Percentiles rank a stretch among this genome's conserved stretches.
Evolutionary conservation across 2,888 invertebrate genomes (phyloP).

Genomic region (Ectemnius cavifrons): DNA sequence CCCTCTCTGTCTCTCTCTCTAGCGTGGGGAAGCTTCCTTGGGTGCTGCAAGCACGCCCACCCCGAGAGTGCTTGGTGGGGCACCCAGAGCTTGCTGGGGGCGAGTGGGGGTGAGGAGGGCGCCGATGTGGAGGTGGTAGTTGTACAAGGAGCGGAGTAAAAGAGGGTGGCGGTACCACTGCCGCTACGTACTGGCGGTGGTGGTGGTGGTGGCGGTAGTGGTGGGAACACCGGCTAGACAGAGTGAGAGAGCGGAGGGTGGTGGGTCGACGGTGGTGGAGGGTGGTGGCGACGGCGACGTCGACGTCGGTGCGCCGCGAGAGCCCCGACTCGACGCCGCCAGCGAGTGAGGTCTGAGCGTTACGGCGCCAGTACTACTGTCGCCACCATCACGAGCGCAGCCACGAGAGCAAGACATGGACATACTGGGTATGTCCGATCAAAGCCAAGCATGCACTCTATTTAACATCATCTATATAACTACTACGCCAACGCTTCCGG

Average conservation of each 20-base stretch:
- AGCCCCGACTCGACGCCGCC: slow-evolving; percentile 45
- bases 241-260: neutral
- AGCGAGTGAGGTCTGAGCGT: slow-evolving; percentile 74
- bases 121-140: slow-evolving; percentile 30
- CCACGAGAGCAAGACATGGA: slow-evolving; percentile 75
- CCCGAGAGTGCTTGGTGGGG: slow-evolving; percentile 27
- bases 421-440: slow-evolving; percentile 74
- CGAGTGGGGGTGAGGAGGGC: slow-evolving; percentile 44
- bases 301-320: slow-evolving; percentile 30
- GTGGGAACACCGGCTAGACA: neutral
- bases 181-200: slow-evolving; percentile 34
- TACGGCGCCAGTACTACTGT: slow-evolving; percentile 77
- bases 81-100: slow-evolving; percentile 5
- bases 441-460: slow-evolving; percentile 63
- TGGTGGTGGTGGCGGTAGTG: neutral
- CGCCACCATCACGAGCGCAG: slow-evolving; percentile 76
- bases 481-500: too few species aligned
- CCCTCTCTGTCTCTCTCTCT: neutral
- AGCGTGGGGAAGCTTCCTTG: neutral
- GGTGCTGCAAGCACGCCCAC: slow-evolving; percentile 69
- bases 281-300: slow-evolving; percentile 50
- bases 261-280: slow-evolving; percentile 25
- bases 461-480: slow-evolving; percentile 48
- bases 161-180: slow-evolving; percentile 12
- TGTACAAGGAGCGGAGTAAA: neutral